These are phyloP conservation scores for Centropristis striata DNA, from an alignment of 2,113 vertebrate species.

Conservation along the genomic window DNA sequence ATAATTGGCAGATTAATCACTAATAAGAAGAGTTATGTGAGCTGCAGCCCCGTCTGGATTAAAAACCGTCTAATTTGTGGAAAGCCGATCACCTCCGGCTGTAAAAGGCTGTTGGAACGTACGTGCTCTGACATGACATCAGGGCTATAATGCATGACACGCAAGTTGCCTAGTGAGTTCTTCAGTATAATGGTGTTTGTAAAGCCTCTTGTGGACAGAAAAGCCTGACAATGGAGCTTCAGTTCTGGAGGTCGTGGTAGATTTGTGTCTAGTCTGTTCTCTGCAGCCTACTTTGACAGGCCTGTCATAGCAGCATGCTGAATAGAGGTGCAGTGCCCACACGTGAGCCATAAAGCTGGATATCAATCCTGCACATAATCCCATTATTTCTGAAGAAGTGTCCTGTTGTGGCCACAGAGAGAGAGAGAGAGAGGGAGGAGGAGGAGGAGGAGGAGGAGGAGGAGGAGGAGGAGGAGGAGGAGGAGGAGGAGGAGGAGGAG, in stretches of 20 bases:
- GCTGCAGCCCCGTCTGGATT: not conserved
- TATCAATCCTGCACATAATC: constrained; percentile 75
- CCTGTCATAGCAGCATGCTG: constrained; percentile 44
- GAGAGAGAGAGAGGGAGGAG: not conserved
- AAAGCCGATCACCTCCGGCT: constrained; percentile 15
- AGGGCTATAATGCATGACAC: constrained; percentile 19
- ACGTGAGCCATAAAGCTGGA: constrained; percentile 68
- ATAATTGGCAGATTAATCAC: not conserved
- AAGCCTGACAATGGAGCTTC: constrained; percentile 59
- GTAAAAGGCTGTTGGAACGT: not conserved
- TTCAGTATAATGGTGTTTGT: constrained; percentile 58
- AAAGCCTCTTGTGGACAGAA: constrained; percentile 46
- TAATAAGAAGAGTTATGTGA: not conserved
- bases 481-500: not conserved
- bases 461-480: not conserved
- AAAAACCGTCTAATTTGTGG: not conserved
- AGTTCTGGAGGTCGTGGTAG: constrained; percentile 49
- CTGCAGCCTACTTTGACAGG: constrained; percentile 41
- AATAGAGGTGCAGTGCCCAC: constrained; percentile 51
- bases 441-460: not conserved
- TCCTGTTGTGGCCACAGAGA: constrained; percentile 42
- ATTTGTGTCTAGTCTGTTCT: constrained; percentile 58
- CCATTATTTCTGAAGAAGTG: constrained; percentile 72
- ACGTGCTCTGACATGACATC: constrained; percentile 21
- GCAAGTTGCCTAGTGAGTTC: constrained; percentile 61